phyloP scores from a whole-genome alignment of 2,888 invertebrate genomes.

The Chaitophorus viminalis region DNA sequence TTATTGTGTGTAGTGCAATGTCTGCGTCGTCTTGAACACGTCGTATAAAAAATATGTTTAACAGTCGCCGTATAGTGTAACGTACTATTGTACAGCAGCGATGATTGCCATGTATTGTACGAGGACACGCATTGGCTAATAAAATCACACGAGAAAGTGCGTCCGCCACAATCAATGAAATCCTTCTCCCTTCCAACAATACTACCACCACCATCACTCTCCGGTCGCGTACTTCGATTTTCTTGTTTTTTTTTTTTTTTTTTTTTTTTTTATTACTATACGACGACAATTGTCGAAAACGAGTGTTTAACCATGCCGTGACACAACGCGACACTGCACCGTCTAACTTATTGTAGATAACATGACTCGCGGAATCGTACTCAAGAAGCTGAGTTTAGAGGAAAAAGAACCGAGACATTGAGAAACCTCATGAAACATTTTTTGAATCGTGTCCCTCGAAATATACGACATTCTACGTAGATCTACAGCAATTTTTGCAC shows the following conservation, averaged over 20 bases:
- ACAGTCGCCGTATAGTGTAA: background rate
- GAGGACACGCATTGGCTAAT: background rate
- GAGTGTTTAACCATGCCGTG: background rate
- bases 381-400: too few species aligned
- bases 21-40: background rate
- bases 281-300: background rate
- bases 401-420: too few species aligned
- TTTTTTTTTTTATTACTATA: background rate
- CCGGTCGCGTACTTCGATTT: too few species aligned
- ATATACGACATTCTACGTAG: too few species aligned
- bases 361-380: background rate
- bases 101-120: slow-evolving; percentile 30
- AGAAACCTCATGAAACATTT: too few species aligned
- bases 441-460: background rate
- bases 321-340: background rate
- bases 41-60: background rate
- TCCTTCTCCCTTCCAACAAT: too few species aligned
- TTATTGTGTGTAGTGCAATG: background rate
- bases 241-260: background rate
- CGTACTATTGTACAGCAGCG: background rate
- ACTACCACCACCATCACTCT: too few species aligned
- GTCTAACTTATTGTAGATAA: background rate
- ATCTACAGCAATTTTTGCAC: too few species aligned
- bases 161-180: background rate
- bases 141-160: slow-evolving; percentile 13